Percentiles rank a stretch among this genome's conserved stretches.
Evolutionary conservation across 2,888 invertebrate genomes (phyloP).

Genomic region (Mesorhabditis sp.): DNA sequence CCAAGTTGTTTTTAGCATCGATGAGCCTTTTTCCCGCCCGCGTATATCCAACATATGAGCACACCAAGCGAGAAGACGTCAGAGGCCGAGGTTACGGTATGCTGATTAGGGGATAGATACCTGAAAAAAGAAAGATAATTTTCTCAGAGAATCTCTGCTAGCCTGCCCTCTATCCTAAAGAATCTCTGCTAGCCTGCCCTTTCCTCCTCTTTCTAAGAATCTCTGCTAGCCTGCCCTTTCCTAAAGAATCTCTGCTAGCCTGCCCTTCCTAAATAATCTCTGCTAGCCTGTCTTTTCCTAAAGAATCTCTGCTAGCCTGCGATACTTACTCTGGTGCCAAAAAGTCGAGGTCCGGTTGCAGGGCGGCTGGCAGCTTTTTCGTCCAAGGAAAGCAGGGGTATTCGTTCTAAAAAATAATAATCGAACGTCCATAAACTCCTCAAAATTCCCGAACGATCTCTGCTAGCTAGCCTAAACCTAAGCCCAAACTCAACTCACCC

Average conservation of each 20-base stretch:
- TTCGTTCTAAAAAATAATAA: slow-evolving; percentile 68
- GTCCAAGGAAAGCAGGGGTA: slow-evolving; percentile 83
- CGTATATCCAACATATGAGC: slow-evolving; percentile 86
- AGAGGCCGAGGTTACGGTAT: slow-evolving; percentile 71
- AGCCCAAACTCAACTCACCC: slow-evolving; percentile 22
- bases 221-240: no score
- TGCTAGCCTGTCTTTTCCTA: no score
- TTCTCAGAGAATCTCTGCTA: no score
- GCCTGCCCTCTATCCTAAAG: no score
- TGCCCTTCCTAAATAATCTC: no score
- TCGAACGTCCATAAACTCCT: neutral
- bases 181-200: no score
- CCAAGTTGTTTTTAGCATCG: slow-evolving; percentile 82
- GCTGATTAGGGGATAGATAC: slow-evolving; percentile 32
- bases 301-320: no score
- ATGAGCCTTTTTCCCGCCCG: slow-evolving; percentile 78
- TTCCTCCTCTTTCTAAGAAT: no score
- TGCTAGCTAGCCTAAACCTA: neutral
- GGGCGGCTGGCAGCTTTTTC: slow-evolving; percentile 81
- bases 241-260: no score
- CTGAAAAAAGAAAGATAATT: neutral
- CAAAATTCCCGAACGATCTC: neutral
- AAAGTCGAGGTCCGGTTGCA: slow-evolving; percentile 90
- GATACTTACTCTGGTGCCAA: slow-evolving; percentile 89
- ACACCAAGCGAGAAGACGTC: slow-evolving; percentile 96